Evolutionary conservation across 2,797 vertebrate species (phyloP).

Genomic region (Loriculus beryllinus): DNA sequence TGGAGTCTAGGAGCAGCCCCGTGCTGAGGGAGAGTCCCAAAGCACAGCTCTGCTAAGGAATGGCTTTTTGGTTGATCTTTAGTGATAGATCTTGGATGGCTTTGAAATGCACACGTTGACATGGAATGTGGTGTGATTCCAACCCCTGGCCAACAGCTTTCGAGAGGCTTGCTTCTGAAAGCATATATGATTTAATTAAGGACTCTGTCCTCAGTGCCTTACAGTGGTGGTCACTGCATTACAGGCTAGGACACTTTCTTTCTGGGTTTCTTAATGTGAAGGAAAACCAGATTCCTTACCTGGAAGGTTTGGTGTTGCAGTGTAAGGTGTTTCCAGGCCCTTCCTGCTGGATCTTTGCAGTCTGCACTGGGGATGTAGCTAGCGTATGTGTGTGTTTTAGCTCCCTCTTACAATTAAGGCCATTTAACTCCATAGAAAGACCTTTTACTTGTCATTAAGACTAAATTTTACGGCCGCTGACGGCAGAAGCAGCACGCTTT

Average conservation of each 20-base stretch:
- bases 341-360: background rate
- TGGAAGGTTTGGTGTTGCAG: background rate
- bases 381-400: background rate
- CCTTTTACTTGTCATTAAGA: constrained; percentile 1
- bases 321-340: background rate
- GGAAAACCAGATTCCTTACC: background rate
- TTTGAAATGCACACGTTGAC: rapidly evolving
- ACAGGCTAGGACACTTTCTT: background rate
- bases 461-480: background rate
- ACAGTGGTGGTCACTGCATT: background rate
- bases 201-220: background rate
- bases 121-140: background rate
- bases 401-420: background rate
- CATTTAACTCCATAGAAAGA: background rate
- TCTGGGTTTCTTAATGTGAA: background rate
- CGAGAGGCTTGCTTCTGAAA: background rate
- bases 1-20: background rate
- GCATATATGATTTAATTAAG: rapidly evolving
- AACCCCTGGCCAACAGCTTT: background rate
- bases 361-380: background rate
- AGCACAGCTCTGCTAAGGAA: background rate
- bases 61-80: background rate
- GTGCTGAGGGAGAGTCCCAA: background rate
- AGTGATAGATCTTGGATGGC: background rate
- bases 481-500: background rate